Base-by-base conservation (phyloP, 2,888 invertebrate species). In the Lepidocyrtinus sp. region DNA sequence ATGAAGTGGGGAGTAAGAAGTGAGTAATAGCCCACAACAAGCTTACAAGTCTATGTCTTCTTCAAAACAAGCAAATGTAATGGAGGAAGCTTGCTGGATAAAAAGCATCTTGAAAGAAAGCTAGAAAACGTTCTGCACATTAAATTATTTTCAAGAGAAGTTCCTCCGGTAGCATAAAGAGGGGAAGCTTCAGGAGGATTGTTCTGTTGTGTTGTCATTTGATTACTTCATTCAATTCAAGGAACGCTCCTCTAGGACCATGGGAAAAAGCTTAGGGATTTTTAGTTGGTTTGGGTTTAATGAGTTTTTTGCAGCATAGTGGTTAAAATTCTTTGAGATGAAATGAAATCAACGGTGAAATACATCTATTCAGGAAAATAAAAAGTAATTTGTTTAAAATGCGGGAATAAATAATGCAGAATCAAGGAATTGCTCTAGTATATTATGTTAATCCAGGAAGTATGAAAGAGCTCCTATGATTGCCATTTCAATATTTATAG, bases 261-360 rank as follows among this genome's bases (percentile, higher is more conserved):
- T 67, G 67, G 67, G 67, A 67, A 36, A n/a, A 67, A 67, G 36
- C 67, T 67, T 21, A 22, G 15, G 67, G 36, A 67, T 67, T 67
- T 21, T 12, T 22, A 27, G 5, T 36, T 12, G 12, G 5, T 7
- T 36, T 7, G 36, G 5, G 5, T 36, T 36, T 36, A 67, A 67
- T 46, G 21, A 67, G 36, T 67, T 21, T 36, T 36, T 36, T 36
- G n/a, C n/a, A n/a, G n/a, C n/a, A n/a, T 12, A 36, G 36, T 36
- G 36, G 36, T 7, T 7, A 36, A 36, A 36, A 36, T 36, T 12
- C 12, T 36, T 12, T 36, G 36, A 26, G n/a, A 59, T 7, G 22
- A 7, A 67, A 65, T 36, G 67, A 64, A 3, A 26, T 3, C 64
- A 36, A 36, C 19, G 26, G n/a, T 19, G 27, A 27, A 62, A 59